Evolutionary conservation across 2,797 vertebrate species (phyloP).

Genomic region (Acanthurus tractus): DNA sequence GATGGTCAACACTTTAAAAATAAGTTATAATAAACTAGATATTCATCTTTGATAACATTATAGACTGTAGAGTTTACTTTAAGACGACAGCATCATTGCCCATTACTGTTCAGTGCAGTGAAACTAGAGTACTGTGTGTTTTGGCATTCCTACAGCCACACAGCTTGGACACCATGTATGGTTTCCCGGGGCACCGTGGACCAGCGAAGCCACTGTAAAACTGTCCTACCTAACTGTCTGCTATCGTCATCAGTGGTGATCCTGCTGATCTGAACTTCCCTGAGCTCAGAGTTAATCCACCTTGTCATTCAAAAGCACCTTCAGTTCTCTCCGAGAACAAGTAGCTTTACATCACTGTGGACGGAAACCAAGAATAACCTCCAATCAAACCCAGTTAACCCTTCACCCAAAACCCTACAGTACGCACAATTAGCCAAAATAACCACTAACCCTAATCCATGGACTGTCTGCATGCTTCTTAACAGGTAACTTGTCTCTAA

Average conservation of each 20-base stretch:
- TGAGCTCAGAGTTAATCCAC: constrained; percentile 63
- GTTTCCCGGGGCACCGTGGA: constrained; percentile 12
- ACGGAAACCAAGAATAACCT: constrained; percentile 58
- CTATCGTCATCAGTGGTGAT: constrained; percentile 57
- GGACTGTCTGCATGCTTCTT: constrained; percentile 46
- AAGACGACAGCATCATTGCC: background rate
- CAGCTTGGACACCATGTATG: background rate
- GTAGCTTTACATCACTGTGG: constrained; percentile 53
- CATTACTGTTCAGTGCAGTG: background rate
- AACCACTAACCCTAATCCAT: constrained; percentile 67
- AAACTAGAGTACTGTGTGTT: constrained; percentile 3
- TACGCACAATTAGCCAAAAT: constrained; percentile 58
- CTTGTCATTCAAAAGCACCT: constrained; percentile 42
- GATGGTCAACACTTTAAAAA: constrained; percentile 1
- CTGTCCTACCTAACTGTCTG: constrained; percentile 21
- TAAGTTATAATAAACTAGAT: constrained; percentile 2
- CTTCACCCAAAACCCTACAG: constrained; percentile 57
- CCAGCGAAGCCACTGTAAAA: constrained; percentile 19
- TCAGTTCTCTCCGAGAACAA: constrained; percentile 45
- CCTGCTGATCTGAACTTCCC: constrained; percentile 49
- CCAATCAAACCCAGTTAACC: constrained; percentile 55
- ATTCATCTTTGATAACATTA: background rate
- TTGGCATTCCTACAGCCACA: background rate
- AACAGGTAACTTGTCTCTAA: constrained; percentile 12
- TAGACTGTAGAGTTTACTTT: background rate